These are phyloP conservation scores for Marcusenius ussheri DNA, from an alignment of 2,113 vertebrate genomes.

Conservation along the genomic window DNA sequence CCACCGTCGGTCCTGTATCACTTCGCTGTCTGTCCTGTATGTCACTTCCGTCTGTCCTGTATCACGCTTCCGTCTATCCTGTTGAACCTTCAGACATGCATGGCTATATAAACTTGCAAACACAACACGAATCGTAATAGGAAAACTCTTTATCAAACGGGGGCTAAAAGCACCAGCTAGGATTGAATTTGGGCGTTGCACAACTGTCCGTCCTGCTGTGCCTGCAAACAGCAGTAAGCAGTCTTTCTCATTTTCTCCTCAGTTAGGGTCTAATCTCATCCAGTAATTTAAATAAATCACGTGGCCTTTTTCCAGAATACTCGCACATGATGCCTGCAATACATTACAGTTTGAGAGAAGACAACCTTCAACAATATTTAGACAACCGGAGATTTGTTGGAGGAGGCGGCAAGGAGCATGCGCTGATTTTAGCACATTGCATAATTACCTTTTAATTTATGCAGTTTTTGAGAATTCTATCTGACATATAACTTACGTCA, in stretches of 20 bases:
- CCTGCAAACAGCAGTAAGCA: neutral
- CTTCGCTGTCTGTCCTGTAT: neutral
- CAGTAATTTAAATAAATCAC: conserved; percentile 5
- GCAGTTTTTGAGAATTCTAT: neutral
- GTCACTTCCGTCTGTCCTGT: neutral
- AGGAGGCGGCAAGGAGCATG: too few relatives aligned
- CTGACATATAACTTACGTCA: neutral
- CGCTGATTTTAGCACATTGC: neutral
- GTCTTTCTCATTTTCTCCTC: neutral
- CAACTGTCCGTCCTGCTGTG: neutral
- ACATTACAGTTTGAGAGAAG: neutral
- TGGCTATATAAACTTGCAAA: neutral
- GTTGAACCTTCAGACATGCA: neutral
- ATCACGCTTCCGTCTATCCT: neutral
- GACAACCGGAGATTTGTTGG: neutral
- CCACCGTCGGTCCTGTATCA: neutral
- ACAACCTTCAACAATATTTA: neutral
- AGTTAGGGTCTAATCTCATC: neutral
- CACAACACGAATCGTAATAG: neutral
- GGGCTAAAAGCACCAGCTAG: neutral
- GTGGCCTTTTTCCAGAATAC: neutral
- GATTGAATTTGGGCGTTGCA: neutral
- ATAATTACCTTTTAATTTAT: neutral
- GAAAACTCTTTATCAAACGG: neutral
- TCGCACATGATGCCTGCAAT: neutral